Conservation (phyloP, 2,113 vertebrate genomes). For the Trematomus loennbergii region DNA sequence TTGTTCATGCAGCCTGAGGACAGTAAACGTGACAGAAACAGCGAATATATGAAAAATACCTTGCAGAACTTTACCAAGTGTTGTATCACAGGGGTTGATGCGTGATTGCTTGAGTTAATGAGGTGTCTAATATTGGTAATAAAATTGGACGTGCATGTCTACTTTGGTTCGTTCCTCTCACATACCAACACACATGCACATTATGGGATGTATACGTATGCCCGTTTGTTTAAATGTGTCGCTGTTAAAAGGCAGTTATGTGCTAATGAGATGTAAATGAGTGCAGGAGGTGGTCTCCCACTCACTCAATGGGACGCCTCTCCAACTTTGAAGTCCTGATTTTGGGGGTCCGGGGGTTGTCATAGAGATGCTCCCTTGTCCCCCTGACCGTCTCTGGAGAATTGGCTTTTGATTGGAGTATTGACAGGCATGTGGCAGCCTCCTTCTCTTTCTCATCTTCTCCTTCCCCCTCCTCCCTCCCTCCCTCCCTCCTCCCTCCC, state of each 20-base stretch:
- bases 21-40: neutral
- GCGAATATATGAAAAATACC: neutral
- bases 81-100: neutral
- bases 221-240: conserved; percentile 21
- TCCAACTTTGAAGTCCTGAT: conserved; percentile 74
- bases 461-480: neutral
- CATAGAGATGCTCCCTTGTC: conserved; percentile 72
- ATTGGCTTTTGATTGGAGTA: conserved; percentile 72
- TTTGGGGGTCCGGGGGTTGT: conserved; percentile 65
- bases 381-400: conserved; percentile 65
- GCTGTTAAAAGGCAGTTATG: conserved; percentile 48
- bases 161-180: conserved; percentile 6
- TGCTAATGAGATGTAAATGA: conserved; percentile 79
- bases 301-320: conserved; percentile 63
- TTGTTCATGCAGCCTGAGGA: neutral
- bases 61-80: neutral
- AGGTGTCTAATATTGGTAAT: conserved; percentile 28
- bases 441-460: conserved; percentile 35
- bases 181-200: conserved; percentile 21
- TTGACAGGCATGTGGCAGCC: conserved; percentile 77
- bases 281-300: conserved; percentile 68
- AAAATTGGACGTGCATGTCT: neutral
- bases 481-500: neutral
- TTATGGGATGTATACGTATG: conserved; percentile 4
- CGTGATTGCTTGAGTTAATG: conserved; percentile 30